phyloP scores from a whole-genome alignment of 1,140 invertebrate species.

The Vanessa atalanta region DNA sequence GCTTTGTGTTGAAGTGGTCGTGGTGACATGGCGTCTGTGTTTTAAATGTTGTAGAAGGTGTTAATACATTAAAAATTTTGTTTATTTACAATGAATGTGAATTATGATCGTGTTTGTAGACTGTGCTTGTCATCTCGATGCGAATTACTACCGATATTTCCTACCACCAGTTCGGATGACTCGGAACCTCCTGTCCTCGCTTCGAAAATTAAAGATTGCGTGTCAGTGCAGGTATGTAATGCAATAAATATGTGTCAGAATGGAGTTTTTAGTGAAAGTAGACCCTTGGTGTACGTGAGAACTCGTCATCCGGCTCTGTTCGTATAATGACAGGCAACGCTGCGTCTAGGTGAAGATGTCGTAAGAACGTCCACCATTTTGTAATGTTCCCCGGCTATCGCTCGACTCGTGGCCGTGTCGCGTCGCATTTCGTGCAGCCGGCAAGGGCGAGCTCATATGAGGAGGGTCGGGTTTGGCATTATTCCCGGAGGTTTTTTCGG shows the following conservation, averaged over 20 bases:
- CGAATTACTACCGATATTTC: slow-evolving; percentile 81
- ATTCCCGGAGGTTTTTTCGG: slow-evolving; percentile 71
- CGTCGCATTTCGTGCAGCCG: slow-evolving; percentile 74
- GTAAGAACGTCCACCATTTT: slow-evolving; percentile 82
- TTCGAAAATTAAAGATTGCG: slow-evolving; percentile 82
- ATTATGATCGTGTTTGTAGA: slow-evolving; percentile 82
- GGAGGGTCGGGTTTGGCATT: slow-evolving; percentile 72
- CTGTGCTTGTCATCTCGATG: slow-evolving; percentile 83
- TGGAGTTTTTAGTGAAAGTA: slow-evolving; percentile 77
- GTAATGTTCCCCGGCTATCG: slow-evolving; percentile 79
- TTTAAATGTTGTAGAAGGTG: slow-evolving; percentile 64
- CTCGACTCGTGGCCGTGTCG: slow-evolving; percentile 73
- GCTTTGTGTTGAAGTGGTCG: slow-evolving; percentile 79
- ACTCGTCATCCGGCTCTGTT: slow-evolving; percentile 78
- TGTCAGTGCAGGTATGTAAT: slow-evolving; percentile 83
- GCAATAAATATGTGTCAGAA: slow-evolving; percentile 55
- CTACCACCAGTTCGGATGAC: slow-evolving; percentile 81
- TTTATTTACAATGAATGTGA: slow-evolving; percentile 79
- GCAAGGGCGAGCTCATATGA: slow-evolving; percentile 65
- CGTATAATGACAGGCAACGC: slow-evolving; percentile 74
- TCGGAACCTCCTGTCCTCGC: slow-evolving; percentile 79
- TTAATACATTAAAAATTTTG: slow-evolving; percentile 59
- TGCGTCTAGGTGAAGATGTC: slow-evolving; percentile 79
- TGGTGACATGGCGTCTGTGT: slow-evolving; percentile 79
- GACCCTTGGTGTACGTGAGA: slow-evolving; percentile 75